A percentile compares a stretch with the other conserved stretches of the same genome.
phyloP scores from a whole-genome alignment of 2,797 vertebrate genomes.

The Dipus sagitta region DNA sequence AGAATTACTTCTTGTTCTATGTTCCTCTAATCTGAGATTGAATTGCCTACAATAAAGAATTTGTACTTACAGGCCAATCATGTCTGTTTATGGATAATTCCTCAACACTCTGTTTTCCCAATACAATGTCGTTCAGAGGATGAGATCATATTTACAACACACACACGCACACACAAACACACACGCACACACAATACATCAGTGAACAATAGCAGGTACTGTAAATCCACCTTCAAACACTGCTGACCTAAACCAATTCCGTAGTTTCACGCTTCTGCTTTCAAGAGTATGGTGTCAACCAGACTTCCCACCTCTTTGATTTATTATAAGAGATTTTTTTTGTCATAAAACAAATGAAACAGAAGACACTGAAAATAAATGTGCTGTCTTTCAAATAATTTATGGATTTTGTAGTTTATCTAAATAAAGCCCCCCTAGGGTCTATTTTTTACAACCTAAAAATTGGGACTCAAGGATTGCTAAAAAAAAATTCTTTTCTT shows the following conservation, averaged over 20 bases:
- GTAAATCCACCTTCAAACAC: neutral
- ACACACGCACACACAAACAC: neutral
- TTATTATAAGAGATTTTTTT: neutral
- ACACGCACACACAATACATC: neutral
- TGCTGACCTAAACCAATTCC: constrained; percentile 2
- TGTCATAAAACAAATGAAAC: constrained; percentile 17
- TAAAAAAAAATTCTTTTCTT: neutral
- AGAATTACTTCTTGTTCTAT: constrained; percentile 27
- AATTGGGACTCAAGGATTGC: neutral
- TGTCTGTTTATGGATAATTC: constrained; percentile 36
- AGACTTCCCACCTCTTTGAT: neutral
- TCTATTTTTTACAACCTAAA: constrained; percentile 45
- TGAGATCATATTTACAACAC: constrained; percentile 61
- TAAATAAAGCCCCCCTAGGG: neutral
- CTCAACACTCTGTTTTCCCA: neutral
- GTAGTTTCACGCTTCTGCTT: constrained; percentile 27
- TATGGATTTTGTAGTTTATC: neutral
- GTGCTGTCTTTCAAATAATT: constrained; percentile 27
- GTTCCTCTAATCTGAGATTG: constrained; percentile 26
- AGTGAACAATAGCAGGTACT: constrained; percentile 46
- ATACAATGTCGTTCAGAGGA: constrained; percentile 33
- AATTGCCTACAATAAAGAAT: constrained; percentile 36
- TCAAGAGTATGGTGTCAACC: constrained; percentile 33
- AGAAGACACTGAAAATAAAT: neutral
- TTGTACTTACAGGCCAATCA: constrained; percentile 21